These are phyloP conservation scores for Ichneumoninae sp. DNA, from an alignment of 2,888 invertebrate genomes.

Conservation along the genomic window DNA sequence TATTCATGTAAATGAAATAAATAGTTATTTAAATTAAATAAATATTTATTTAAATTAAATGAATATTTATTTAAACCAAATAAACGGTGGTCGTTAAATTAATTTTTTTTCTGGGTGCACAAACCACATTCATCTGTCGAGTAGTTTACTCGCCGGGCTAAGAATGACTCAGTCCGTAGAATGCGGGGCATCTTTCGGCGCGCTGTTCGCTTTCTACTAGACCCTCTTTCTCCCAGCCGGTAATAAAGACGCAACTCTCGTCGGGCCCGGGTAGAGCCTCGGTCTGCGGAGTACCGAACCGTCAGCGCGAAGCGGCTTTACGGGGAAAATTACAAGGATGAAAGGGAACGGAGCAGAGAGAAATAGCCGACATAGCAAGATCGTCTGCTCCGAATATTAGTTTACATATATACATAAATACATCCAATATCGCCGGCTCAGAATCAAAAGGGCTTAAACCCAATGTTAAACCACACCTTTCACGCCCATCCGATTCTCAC, in stretches of 20 bases:
- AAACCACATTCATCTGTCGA: no score
- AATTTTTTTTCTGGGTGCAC: no score
- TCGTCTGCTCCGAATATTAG: not conserved
- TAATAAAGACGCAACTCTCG: conserved; percentile 79
- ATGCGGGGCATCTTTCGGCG: conserved; percentile 71
- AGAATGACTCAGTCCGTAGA: conserved; percentile 76
- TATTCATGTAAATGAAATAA: no score
- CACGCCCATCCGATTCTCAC: no score
- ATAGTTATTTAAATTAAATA: no score
- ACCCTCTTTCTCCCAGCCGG: conserved; percentile 35
- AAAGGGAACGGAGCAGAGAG: conserved; percentile 40
- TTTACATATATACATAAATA: conserved; percentile 10
- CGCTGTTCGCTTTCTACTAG: conserved; percentile 46
- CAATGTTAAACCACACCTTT: no score
- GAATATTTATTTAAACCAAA: no score
- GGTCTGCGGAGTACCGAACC: conserved; percentile 42
- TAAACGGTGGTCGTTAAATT: no score
- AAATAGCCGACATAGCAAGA: conserved; percentile 5
- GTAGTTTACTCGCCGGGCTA: not conserved
- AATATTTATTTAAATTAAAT: no score
- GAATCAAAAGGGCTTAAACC: no score
- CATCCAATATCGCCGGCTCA: not conserved
- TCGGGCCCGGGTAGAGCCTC: conserved; percentile 47
- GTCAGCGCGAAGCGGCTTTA: conserved; percentile 71
- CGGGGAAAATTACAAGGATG: conserved; percentile 66